Conservation (phyloP, 2,797 vertebrate genomes). For the Hypotaenidia philippensis region DNA sequence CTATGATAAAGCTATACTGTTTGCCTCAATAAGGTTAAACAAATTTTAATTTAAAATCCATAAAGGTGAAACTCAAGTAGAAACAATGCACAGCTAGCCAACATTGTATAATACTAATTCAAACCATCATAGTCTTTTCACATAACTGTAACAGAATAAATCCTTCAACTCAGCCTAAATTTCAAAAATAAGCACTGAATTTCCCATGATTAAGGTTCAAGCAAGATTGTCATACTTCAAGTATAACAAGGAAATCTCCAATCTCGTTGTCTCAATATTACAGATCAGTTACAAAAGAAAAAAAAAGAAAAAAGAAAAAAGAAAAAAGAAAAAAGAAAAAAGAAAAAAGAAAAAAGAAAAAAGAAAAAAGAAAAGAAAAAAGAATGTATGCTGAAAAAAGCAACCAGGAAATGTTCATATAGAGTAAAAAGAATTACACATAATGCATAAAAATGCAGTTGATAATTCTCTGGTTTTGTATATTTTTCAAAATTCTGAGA, state of each 20-base stretch:
- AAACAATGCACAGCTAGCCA: constrained; percentile 18
- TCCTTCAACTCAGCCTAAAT: neutral
- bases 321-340: no score
- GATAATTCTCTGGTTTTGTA: neutral
- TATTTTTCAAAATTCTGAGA: neutral
- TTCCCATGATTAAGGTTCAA: neutral
- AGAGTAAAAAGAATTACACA: neutral
- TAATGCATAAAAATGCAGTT: neutral
- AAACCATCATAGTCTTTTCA: neutral
- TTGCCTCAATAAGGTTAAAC: constrained; percentile 34
- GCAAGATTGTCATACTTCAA: neutral
- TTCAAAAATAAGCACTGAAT: neutral
- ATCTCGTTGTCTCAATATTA: neutral
- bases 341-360: no score
- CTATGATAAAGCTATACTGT: constrained; percentile 3
- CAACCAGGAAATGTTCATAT: neutral
- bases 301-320: neutral
- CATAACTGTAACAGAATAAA: neutral
- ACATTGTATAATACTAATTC: neutral
- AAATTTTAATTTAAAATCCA: constrained; percentile 57
- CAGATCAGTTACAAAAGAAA: neutral
- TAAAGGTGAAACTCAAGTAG: neutral
- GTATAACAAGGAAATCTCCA: neutral
- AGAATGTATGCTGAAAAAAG: neutral
- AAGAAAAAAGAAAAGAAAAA: neutral